Conservation (phyloP, 1,140 invertebrate species). For the Physella acuta region DNA sequence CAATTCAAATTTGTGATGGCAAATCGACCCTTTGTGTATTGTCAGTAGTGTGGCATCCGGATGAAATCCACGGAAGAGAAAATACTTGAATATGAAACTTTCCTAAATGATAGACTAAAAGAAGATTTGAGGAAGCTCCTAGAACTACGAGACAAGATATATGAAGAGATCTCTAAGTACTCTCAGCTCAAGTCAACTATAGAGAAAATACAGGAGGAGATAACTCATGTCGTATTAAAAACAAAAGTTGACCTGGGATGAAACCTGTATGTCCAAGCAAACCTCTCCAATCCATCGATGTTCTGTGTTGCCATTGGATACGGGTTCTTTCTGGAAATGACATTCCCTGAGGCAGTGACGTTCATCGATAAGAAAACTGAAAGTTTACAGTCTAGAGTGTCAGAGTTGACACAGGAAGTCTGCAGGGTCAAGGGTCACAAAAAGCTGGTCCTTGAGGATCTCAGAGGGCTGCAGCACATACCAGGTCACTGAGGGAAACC, state of each 20-base stretch:
- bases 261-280: conserved; percentile 66
- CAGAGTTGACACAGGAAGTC: conserved; percentile 68
- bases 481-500: too few relatives aligned
- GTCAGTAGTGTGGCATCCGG: too few relatives aligned
- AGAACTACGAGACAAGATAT: conserved; percentile 66
- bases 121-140: conserved; percentile 71
- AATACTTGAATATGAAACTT: too few relatives aligned
- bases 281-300: conserved; percentile 66
- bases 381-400: conserved; percentile 64
- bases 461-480: too few relatives aligned
- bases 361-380: conserved; percentile 73
- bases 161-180: conserved; percentile 73
- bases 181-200: conserved; percentile 67
- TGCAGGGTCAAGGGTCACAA: conserved; percentile 76
- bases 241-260: conserved; percentile 79
- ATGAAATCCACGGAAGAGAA: too few relatives aligned
- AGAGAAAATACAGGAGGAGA: conserved; percentile 36
- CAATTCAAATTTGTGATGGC: too few relatives aligned
- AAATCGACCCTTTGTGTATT: too few relatives aligned
- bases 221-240: conserved; percentile 64
- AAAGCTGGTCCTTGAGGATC: conserved; percentile 69
- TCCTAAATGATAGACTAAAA: too few relatives aligned
- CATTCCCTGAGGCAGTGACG: conserved; percentile 69
- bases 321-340: conserved; percentile 75
- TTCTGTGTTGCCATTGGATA: conserved; percentile 77